phyloP scores from a whole-genome alignment of 1,140 invertebrate species.

The Melitaea cinxia region DNA sequence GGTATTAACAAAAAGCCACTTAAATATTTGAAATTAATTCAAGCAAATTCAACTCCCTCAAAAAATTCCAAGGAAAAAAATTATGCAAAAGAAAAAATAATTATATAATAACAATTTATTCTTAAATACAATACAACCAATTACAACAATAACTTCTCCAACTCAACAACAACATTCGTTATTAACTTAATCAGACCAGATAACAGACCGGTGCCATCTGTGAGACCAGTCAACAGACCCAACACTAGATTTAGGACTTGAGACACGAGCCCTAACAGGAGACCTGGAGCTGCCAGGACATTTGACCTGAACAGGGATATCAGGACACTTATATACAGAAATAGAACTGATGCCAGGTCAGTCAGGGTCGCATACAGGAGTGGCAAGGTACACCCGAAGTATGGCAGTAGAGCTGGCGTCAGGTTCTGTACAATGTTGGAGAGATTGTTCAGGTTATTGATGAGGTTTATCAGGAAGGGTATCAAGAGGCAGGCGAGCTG shows the following conservation, averaged over 20 bases:
- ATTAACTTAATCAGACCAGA: constrained; percentile 66
- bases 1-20: too few species aligned
- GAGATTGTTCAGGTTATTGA: constrained; percentile 70
- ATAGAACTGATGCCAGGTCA: constrained; percentile 69
- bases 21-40: too few species aligned
- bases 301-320: constrained; percentile 71
- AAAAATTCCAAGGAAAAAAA: not conserved
- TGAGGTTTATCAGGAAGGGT: constrained; percentile 68
- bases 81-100: constrained; percentile 27
- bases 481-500: constrained; percentile 65
- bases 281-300: constrained; percentile 63
- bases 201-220: constrained; percentile 58
- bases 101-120: constrained; percentile 36
- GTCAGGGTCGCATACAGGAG: constrained; percentile 68
- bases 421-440: constrained; percentile 73
- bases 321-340: constrained; percentile 69
- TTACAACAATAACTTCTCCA: constrained; percentile 67
- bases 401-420: constrained; percentile 66
- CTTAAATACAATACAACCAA: constrained; percentile 17
- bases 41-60: too few species aligned
- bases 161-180: constrained; percentile 60
- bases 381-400: constrained; percentile 71
- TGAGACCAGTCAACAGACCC: constrained; percentile 57
- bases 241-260: constrained; percentile 65
- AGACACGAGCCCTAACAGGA: constrained; percentile 56